Evolutionary conservation across 1,140 invertebrate species (phyloP).

Genomic region (Drosophila sproati): DNA sequence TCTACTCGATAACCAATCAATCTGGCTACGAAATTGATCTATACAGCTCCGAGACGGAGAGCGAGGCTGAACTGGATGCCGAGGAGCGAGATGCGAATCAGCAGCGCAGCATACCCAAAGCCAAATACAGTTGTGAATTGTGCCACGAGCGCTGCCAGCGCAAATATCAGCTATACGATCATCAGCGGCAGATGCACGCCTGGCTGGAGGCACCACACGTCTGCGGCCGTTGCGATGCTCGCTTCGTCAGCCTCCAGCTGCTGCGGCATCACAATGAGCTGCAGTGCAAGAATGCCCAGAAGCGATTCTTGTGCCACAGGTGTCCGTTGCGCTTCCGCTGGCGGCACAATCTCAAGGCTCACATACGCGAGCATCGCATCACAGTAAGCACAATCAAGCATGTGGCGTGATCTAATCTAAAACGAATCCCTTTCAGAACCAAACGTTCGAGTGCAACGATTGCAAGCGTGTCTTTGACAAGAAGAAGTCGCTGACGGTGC

Average conservation of each 20-base stretch:
- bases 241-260: constrained; percentile 65
- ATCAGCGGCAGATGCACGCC: constrained; percentile 62
- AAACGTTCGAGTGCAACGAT: constrained; percentile 84
- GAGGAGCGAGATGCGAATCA: constrained; percentile 39
- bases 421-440: constrained; percentile 46
- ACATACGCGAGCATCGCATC: constrained; percentile 68
- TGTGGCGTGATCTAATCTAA: background rate
- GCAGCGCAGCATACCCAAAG: constrained; percentile 23
- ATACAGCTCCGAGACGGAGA: constrained; percentile 70
- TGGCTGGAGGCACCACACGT: constrained; percentile 73
- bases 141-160: constrained; percentile 85
- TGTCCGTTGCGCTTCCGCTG: constrained; percentile 78
- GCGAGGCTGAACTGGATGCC: constrained; percentile 50
- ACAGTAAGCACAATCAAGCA: constrained; percentile 32
- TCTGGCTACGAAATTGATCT: constrained; percentile 75
- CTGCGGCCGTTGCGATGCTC: constrained; percentile 69
- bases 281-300: constrained; percentile 75
- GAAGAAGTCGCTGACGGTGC: constrained; percentile 85
- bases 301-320: constrained; percentile 73
- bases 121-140: constrained; percentile 83
- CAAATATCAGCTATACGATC: constrained; percentile 74
- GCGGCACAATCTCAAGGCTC: constrained; percentile 73
- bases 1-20: constrained; percentile 72
- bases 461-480: constrained; percentile 85
- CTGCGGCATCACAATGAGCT: constrained; percentile 70